Evolutionary conservation across 1,140 invertebrate genomes (phyloP), one percentile per base, ranked within the genome.

Genomic region (Apis florea): DNA sequence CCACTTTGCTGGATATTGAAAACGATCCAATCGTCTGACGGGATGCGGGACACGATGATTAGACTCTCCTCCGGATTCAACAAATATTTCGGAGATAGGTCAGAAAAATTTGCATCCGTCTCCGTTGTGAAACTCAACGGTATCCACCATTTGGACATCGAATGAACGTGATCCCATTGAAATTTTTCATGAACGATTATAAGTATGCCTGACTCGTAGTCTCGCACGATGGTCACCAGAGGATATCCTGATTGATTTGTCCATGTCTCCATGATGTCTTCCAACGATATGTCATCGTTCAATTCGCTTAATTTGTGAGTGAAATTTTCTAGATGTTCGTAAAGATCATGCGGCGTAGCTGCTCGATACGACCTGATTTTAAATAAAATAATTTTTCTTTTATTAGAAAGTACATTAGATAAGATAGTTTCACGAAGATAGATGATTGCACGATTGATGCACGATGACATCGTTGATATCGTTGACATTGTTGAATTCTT

Each of bases 331-430:
- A 97, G 90, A 53, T 95, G 92, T 53, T 92, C 71, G 94, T 96
- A 97, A 0, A 98, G 89, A 79, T 97, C 94, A 77, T 95, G 94
- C 73, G 97, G 96, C 13, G 93, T 90, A 13, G 96, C 95, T 76
- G 91, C 93, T n/a, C 56, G 0, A 47, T 84, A 89, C 2, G 72
- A 79, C 69, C 84, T 88, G 68, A 0, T 21, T 13, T 15, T 8
- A 6, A 12, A 21, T 17, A 64, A 53, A 64, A 54, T n/a, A n/a
- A 10, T 17, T 54, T 13, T 6, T n/a, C 13, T 24, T 59, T 40
- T 40, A 6, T 40, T 4, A 40, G 17, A 21, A 67, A 51, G 17
- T n/a, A 31, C n/a, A n/a, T n/a, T n/a, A 17, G 31, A 40, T 40
- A 40, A 40, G 31, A 40, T 40, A 40, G 31, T 40, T 40, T 40